These are phyloP conservation scores for Theretra japonica DNA, from an alignment of 2,888 invertebrate genomes.

Conservation along the genomic window DNA sequence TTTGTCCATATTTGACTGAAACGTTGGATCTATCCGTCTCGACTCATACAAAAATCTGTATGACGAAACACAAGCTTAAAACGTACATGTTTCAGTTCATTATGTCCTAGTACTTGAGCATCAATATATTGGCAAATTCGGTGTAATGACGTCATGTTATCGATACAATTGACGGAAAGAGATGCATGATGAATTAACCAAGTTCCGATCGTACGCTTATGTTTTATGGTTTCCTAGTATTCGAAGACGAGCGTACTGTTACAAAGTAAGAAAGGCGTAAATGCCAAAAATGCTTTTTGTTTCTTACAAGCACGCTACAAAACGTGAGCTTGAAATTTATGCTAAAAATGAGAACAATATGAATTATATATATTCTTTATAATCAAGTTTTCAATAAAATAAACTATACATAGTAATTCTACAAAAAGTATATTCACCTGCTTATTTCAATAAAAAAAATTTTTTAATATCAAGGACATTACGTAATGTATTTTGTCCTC, in stretches of 20 bases:
- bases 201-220: not conserved
- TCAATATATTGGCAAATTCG: conserved; percentile 17
- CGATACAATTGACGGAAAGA: conserved; percentile 6
- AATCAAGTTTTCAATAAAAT: too few relatives aligned
- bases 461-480: too few relatives aligned
- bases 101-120: conserved; percentile 16
- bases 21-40: not conserved
- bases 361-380: too few relatives aligned
- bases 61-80: not conserved
- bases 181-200: not conserved
- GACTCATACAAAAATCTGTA: not conserved
- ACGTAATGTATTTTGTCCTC: too few relatives aligned
- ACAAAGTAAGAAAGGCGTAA: not conserved
- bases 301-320: too few relatives aligned
- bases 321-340: not conserved
- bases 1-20: not conserved
- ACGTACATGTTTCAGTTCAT: not conserved
- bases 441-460: too few relatives aligned
- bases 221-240: conserved; percentile 3
- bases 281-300: not conserved
- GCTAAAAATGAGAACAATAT: too few relatives aligned
- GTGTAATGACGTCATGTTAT: conserved; percentile 1
- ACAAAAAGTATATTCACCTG: too few relatives aligned
- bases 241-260: not conserved
- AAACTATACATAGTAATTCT: too few relatives aligned